phyloP scores from a whole-genome alignment of 1,140 invertebrate genomes.

The Venturia canescens region DNA sequence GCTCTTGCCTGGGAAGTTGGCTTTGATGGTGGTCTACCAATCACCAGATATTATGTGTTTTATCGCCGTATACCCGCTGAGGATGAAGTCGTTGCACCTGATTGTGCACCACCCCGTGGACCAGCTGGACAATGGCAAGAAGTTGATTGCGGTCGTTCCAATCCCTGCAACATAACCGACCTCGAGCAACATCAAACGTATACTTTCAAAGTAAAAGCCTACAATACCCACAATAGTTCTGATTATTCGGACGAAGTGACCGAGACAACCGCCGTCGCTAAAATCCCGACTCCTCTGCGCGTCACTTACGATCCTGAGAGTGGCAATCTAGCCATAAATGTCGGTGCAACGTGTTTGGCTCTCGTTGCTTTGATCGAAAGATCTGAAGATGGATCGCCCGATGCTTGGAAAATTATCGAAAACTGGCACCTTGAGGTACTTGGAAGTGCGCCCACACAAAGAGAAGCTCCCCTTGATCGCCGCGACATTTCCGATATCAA shows the following conservation, averaged over 20 bases:
- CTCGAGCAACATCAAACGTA: slow-evolving; percentile 91
- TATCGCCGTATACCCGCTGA: slow-evolving; percentile 81
- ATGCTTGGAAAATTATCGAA: slow-evolving; percentile 84
- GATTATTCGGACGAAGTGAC: slow-evolving; percentile 90
- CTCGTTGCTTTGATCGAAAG: slow-evolving; percentile 85
- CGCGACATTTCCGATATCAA: slow-evolving; percentile 75
- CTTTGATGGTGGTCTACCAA: slow-evolving; percentile 91
- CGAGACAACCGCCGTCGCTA: slow-evolving; percentile 88
- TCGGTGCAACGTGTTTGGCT: slow-evolving; percentile 85
- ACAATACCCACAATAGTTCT: slow-evolving; percentile 90
- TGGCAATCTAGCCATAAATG: slow-evolving; percentile 85
- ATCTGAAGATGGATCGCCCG: slow-evolving; percentile 76
- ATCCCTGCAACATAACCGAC: slow-evolving; percentile 91
- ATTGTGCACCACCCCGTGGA: slow-evolving; percentile 80
- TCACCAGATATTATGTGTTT: slow-evolving; percentile 90
- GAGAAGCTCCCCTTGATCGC: slow-evolving; percentile 82
- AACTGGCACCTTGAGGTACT: slow-evolving; percentile 83
- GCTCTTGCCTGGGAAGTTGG: slow-evolving; percentile 90
- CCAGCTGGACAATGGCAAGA: slow-evolving; percentile 85
- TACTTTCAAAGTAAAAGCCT: slow-evolving; percentile 90
- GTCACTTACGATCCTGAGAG: slow-evolving; percentile 89
- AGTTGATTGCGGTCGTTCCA: slow-evolving; percentile 88
- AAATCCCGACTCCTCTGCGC: slow-evolving; percentile 87
- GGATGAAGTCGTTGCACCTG: slow-evolving; percentile 79
- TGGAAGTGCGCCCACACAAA: slow-evolving; percentile 81